Evolutionary conservation across 1,140 invertebrate genomes (phyloP), one percentile per base, ranked within the genome.

Genomic region (Nasonia giraulti): DNA sequence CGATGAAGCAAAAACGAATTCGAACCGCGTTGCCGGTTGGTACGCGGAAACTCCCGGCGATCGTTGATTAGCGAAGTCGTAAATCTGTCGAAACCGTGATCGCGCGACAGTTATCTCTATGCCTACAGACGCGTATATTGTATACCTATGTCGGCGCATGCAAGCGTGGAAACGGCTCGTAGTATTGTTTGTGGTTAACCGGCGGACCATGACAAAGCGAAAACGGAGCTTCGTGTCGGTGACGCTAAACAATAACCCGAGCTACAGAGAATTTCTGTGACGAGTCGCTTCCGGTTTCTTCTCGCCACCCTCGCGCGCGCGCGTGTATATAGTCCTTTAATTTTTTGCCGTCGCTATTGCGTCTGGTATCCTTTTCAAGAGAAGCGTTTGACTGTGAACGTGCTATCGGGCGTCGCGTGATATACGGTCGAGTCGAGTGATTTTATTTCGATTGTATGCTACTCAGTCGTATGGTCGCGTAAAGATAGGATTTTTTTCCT

Each of bases 241-340:
- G 31, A 71, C 23, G 68, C 68, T 27, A 71, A 71, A 71, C 68
- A 71, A 71, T 71, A 71, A 71, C 68, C 68, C 68, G 55, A 69
- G 68, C n/a, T 5, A 23, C 23, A 8, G n/a, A 17, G 17, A 17
- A 11, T 69, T 23, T 12, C 6, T 14, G 68, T 27, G 68, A 69
- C 68, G 0, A 33, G 68, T 31, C 27, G 68, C 4, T 71, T 71
- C 68, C 68, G 68, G 23, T 71, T 33, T 71, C 68, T 71, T 71
- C 68, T 31, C 27, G 27, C 6, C 68, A 27, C 31, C 17, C 55
- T 55, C 50, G 8, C 27, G 27, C 27, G 27, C 27, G 27, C 27
- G 27, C 12, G 17, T 62, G 33, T 37, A 37, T 37, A n/a, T 17
- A 62, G 20, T 62, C 55, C 55, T 62, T 62, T 62, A 62, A 62